These are phyloP conservation scores for Bilobella aurantiaca DNA, from an alignment of 1,140 invertebrate genomes.

Conservation along the genomic window DNA sequence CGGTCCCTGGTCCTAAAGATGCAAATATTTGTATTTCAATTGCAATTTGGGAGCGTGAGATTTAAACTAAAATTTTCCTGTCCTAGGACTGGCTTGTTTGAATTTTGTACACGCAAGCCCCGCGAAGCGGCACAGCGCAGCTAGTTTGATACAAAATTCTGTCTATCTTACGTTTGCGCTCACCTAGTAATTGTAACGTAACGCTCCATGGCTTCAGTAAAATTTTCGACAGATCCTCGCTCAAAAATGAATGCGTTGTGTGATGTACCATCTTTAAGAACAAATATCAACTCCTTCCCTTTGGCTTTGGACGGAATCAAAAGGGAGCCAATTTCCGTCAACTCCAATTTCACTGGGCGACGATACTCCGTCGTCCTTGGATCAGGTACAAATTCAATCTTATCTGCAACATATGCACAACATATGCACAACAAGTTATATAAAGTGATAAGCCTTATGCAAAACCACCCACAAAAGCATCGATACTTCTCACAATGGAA, in stretches of 20 bases:
- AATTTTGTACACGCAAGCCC: too few species aligned
- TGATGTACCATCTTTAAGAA: constrained; percentile 59
- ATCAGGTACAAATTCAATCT: constrained; percentile 30
- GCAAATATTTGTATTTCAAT: too few species aligned
- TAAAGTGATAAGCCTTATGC: too few species aligned
- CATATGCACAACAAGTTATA: too few species aligned
- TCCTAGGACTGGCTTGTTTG: too few species aligned
- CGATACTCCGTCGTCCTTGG: constrained; percentile 16
- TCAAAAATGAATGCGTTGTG: constrained; percentile 75
- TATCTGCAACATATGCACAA: constrained; percentile 18
- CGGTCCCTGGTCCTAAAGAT: constrained; percentile 56
- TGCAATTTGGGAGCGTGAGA: too few species aligned
- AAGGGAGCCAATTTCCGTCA: constrained; percentile 30
- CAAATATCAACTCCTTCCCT: constrained; percentile 51
- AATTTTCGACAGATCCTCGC: constrained; percentile 66
- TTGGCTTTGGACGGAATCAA: constrained; percentile 9
- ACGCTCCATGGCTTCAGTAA: constrained; percentile 50
- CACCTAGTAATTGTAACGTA: constrained; percentile 43
- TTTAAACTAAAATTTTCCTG: too few species aligned
- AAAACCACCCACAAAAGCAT: too few species aligned
- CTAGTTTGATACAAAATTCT: too few species aligned
- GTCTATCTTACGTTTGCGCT: neutral
- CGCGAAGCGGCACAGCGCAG: too few species aligned
- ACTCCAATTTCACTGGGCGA: constrained; percentile 29
- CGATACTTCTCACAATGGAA: too few species aligned